Conservation (phyloP, 2,113 vertebrate species). For the Bungarus multicinctus region DNA sequence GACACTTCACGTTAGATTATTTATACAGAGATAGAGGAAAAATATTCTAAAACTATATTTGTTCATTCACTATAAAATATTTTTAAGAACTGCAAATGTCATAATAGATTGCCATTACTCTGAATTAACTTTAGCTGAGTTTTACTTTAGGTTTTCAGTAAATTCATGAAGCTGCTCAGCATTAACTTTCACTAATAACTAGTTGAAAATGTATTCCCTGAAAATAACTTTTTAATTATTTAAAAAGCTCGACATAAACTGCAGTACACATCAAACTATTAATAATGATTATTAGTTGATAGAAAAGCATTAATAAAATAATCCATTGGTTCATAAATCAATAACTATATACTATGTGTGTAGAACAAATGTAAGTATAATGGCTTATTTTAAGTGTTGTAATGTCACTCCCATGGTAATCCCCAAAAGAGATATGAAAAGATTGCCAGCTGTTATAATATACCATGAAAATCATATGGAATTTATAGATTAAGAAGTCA, state of each 20-base stretch:
- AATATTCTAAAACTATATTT: not conserved
- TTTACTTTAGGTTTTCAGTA: not conserved
- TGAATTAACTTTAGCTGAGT: conserved; percentile 17
- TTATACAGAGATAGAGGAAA: not conserved
- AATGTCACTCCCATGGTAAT: not conserved
- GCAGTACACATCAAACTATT: conserved; percentile 41
- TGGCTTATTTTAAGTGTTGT: conserved; percentile 3
- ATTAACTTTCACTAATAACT: not conserved
- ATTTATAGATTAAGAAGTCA: not conserved
- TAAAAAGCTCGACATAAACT: conserved; percentile 49
- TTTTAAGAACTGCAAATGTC: not conserved
- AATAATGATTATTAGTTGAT: conserved; percentile 34
- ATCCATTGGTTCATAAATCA: conserved; percentile 43
- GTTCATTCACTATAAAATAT: not conserved
- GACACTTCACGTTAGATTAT: not conserved
- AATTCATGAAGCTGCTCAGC: not conserved
- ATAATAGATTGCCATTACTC: fast-evolving
- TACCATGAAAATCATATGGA: conserved; percentile 4
- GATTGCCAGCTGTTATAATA: not conserved
- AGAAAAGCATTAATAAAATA: conserved; percentile 49
- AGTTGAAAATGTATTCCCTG: not conserved
- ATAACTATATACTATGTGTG: conserved; percentile 28
- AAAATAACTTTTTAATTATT: conserved; percentile 25
- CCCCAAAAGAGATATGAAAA: conserved; percentile 21
- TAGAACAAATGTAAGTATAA: conserved; percentile 38